Conservation (phyloP, 92 coral and sea anemone genomes). For the Pocillopora meandrina region DNA sequence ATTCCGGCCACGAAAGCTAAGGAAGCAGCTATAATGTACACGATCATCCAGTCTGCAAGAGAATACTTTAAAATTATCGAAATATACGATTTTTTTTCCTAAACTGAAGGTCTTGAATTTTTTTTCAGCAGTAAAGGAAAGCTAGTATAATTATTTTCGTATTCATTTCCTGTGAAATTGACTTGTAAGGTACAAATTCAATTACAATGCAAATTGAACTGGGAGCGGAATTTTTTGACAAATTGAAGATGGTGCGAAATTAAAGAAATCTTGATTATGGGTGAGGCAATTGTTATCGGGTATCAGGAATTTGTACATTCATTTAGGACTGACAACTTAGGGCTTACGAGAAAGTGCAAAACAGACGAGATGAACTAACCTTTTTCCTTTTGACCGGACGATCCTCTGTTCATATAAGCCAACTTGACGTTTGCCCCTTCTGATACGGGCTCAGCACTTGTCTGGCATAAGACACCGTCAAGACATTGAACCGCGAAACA, state of each 20-base stretch:
- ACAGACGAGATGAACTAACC: constrained; percentile 41
- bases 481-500: constrained; percentile 91
- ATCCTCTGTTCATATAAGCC: constrained; percentile 91
- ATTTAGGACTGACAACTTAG: too few species aligned
- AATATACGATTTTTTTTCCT: neutral
- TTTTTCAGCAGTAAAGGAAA: too few species aligned
- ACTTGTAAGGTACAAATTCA: too few species aligned
- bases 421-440: constrained; percentile 72
- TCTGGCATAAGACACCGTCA: constrained; percentile 92
- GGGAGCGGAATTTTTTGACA: too few species aligned
- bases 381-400: constrained; percentile 71
- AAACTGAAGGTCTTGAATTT: neutral
- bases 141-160: too few species aligned
- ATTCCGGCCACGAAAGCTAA: constrained; percentile 93
- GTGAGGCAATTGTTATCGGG: too few species aligned
- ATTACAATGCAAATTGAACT: too few species aligned
- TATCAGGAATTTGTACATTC: too few species aligned
- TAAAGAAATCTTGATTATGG: too few species aligned
- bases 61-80: neutral
- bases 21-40: constrained; percentile 91
- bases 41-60: constrained; percentile 89
- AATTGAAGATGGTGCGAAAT: too few species aligned
- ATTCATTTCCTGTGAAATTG: too few species aligned
- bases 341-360: too few species aligned
- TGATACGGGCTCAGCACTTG: constrained; percentile 78